phyloP scores from a whole-genome alignment of 2,888 invertebrate genomes.

The Perithous albicinctus region DNA sequence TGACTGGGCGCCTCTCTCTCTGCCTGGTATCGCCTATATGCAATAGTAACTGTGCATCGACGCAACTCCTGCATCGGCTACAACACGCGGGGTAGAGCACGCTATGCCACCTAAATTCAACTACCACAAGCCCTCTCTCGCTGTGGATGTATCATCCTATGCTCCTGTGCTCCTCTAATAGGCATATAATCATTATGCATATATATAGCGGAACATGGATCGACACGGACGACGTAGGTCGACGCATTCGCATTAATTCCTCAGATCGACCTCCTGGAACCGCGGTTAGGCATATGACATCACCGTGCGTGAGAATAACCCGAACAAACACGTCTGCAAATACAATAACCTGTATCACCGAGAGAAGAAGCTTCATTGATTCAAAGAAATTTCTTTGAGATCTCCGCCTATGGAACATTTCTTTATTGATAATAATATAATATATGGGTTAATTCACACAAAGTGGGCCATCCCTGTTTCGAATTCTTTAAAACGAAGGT shows the following conservation, averaged over 20 bases:
- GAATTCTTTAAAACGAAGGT: no score
- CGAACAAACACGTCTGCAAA: no score
- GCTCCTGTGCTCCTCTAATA: constrained; percentile 81
- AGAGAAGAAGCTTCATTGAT: no score
- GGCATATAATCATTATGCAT: constrained; percentile 84
- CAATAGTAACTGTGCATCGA: not conserved
- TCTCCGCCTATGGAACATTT: no score
- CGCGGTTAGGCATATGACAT: not conserved
- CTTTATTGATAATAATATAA: no score
- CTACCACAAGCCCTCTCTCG: not conserved
- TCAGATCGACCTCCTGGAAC: constrained; percentile 63
- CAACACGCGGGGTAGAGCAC: not conserved
- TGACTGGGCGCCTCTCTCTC: not conserved
- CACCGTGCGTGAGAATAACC: no score
- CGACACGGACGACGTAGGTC: constrained; percentile 57
- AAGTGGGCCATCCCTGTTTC: no score
- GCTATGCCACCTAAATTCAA: constrained; percentile 3
- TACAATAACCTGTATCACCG: no score
- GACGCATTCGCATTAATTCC: constrained; percentile 66
- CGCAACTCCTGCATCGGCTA: constrained; percentile 13
- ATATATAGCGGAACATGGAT: constrained; percentile 73
- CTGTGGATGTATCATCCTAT: constrained; percentile 66
- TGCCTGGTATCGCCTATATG: no score
- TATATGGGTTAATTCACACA: no score
- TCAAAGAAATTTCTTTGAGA: no score